phyloP scores from a whole-genome alignment of 2,113 vertebrate genomes.

The Sinocyclocheilus maitianheensis region DNA sequence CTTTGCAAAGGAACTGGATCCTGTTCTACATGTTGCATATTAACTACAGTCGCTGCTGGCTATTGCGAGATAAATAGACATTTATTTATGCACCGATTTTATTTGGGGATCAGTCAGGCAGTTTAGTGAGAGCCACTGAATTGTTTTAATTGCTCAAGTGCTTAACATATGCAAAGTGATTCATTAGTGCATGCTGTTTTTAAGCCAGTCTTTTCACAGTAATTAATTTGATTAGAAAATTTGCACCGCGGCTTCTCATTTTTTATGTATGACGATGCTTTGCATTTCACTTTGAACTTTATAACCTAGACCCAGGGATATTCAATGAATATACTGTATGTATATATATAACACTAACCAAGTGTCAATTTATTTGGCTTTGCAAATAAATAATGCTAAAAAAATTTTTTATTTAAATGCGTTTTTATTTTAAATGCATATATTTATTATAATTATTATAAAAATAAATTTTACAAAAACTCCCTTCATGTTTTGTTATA shows the following conservation, averaged over 20 bases:
- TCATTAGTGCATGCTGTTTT: conserved; percentile 31
- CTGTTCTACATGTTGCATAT: neutral
- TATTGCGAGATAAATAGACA: conserved; percentile 2
- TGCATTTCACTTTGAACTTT: conserved; percentile 63
- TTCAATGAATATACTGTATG: neutral
- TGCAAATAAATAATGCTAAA: too few relatives aligned
- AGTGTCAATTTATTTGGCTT: too few relatives aligned
- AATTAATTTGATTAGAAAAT: conserved; percentile 65
- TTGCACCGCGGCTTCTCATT: conserved; percentile 61
- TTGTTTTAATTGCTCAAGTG: conserved; percentile 62
- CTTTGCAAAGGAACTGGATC: neutral
- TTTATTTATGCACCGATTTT: conserved; percentile 52
- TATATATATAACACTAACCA: neutral
- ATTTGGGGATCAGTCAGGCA: conserved; percentile 38
- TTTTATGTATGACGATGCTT: conserved; percentile 63
- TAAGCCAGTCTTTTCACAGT: conserved; percentile 35
- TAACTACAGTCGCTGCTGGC: conserved; percentile 20
- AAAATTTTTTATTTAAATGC: too few relatives aligned
- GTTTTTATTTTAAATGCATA: too few relatives aligned
- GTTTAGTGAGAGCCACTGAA: conserved; percentile 57
- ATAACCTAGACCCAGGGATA: conserved; percentile 45
- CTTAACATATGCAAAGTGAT: conserved; percentile 58
- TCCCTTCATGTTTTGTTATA: too few relatives aligned
- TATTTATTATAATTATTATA: too few relatives aligned
- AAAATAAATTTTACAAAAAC: too few relatives aligned